phyloP scores from a whole-genome alignment of 2,888 invertebrate species.

The Lymantria monacha region DNA sequence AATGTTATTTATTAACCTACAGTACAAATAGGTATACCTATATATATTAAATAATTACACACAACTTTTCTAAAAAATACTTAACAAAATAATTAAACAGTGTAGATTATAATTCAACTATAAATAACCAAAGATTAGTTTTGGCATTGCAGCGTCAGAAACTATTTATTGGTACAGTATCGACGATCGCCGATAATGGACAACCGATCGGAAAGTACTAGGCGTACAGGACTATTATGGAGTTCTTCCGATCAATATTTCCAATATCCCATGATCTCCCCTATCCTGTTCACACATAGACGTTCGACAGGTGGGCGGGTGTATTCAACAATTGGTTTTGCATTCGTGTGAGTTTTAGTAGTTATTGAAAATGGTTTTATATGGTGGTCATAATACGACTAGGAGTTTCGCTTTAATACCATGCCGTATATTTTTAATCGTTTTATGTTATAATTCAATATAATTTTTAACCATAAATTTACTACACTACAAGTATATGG shows the following conservation, averaged over 20 bases:
- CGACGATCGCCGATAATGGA: conserved; percentile 73
- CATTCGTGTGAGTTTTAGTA: conserved; percentile 18
- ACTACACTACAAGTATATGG: too few relatives aligned
- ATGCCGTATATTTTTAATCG: too few relatives aligned
- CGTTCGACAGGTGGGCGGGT: conserved; percentile 37
- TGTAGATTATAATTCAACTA: neutral
- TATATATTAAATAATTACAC: too few relatives aligned
- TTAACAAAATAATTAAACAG: neutral
- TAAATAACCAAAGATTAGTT: too few relatives aligned
- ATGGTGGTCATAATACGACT: neutral
- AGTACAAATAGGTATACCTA: too few relatives aligned
- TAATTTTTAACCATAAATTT: too few relatives aligned
- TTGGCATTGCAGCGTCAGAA: too few relatives aligned
- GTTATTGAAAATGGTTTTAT: neutral
- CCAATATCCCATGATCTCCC: conserved; percentile 53
- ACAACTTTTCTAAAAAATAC: too few relatives aligned
- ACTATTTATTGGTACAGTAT: conserved; percentile 50
- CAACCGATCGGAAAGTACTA: conserved; percentile 75
- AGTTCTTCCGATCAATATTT: conserved; percentile 71
- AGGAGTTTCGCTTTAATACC: neutral
- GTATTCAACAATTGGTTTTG: conserved; percentile 18
- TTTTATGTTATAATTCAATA: too few relatives aligned
- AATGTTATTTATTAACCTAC: too few relatives aligned
- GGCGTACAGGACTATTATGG: conserved; percentile 47
- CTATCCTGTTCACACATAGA: conserved; percentile 42